A percentile compares a stretch with the other conserved stretches of the same genome.
phyloP scores from a whole-genome alignment of 1,140 invertebrate species.

The Sycobia sp. region DNA sequence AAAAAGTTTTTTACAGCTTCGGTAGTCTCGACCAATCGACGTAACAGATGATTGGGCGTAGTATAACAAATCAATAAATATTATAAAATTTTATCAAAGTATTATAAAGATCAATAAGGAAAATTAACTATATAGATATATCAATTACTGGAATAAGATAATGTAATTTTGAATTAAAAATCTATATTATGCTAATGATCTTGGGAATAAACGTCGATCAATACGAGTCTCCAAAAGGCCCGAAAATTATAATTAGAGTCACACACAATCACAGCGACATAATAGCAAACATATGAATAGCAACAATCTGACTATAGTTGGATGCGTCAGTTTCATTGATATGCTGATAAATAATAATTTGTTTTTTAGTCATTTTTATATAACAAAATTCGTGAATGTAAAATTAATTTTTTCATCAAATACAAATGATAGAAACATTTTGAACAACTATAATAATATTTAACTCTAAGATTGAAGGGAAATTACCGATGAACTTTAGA shows the following conservation, averaged over 20 bases:
- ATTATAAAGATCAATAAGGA: background rate
- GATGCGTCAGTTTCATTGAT: constrained; percentile 46
- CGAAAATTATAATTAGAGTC: constrained; percentile 26
- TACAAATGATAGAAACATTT: too few species aligned
- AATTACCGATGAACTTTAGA: too few species aligned
- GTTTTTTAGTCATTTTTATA: too few species aligned
- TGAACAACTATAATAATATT: too few species aligned
- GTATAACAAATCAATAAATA: background rate
- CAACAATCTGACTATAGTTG: constrained; percentile 58
- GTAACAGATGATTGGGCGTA: constrained; percentile 25
- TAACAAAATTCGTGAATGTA: too few species aligned
- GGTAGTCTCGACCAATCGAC: constrained; percentile 14
- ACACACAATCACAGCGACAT: constrained; percentile 54
- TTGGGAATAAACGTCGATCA: background rate
- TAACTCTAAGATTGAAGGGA: too few species aligned
- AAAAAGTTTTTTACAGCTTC: constrained; percentile 16
- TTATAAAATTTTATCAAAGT: background rate
- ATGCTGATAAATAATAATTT: background rate
- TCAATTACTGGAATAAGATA: too few species aligned
- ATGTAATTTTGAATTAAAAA: too few species aligned
- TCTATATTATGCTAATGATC: too few species aligned
- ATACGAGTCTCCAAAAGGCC: constrained; percentile 3
- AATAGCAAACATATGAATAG: constrained; percentile 63
- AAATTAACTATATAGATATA: too few species aligned
- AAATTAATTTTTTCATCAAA: too few species aligned